Base-by-base conservation (phyloP, 1,140 invertebrate species). In the Drosophila setifemur region DNA sequence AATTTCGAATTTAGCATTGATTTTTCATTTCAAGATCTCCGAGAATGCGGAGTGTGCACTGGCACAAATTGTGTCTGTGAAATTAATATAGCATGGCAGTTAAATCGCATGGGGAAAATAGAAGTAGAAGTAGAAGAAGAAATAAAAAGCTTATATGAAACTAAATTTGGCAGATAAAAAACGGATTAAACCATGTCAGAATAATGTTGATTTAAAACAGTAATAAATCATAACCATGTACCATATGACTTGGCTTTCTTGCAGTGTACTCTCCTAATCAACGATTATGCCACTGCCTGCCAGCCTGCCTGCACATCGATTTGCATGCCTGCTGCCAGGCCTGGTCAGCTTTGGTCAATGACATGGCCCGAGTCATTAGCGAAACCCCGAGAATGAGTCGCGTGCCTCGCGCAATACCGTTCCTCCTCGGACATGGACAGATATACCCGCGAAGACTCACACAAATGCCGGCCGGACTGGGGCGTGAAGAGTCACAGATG, bases 401-500 rank as follows among this genome's bases (percentile, higher is more conserved):
- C 68, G 69, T 73, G 69, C 69, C 67, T 60, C 40, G 12, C 12
- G 25, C 53, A 49, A 48, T 60, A 70, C 67, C 67, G 67, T 71
- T 71, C 14, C 35, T 14, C 29, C 23, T 40, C 53, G 26, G 33
- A 12, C n/a, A 14, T 4, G 8, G 8, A 3, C 3, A 26, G 40
- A 25, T 7, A 25, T 8, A 16, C 31, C 11, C n/a, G 12, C 29
- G 14, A 37, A 37, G 12, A 18, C 11, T 16, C 19, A 29, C 50
- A 29, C 66, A 23, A 33, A 53, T 69, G 44, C 39, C 18, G 43
- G 53, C 57, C 63, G 33, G 54, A 55, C 40, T 67, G 74, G 55
- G 79, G 81, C 74, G 79, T 58, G 70, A 85, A 73, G 72, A 85
- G 73, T 54, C 76, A 67, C 63, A 61, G 43, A 57, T 73, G 73